A percentile compares a stretch with the other conserved stretches of the same genome.
Conservation (phyloP, 2,113 vertebrate species). For the Sceloporus undulatus region DNA sequence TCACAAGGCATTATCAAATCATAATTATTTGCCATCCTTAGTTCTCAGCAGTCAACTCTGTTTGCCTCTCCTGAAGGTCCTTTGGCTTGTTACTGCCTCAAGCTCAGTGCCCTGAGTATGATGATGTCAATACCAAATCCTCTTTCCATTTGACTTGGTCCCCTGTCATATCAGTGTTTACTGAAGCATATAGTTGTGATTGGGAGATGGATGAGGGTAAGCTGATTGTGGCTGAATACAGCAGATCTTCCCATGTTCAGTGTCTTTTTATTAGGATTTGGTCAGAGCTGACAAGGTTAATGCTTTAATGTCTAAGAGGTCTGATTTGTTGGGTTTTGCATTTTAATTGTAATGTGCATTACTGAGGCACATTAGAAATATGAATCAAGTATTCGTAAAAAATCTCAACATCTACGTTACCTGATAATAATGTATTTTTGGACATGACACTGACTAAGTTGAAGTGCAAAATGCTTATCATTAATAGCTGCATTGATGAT, state of each 20-base stretch:
- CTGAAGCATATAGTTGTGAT: background rate
- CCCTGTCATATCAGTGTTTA: background rate
- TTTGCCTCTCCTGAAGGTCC: background rate
- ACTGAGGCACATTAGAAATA: background rate
- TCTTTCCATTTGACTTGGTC: background rate
- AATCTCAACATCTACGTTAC: background rate
- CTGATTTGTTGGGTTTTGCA: background rate
- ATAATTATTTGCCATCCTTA: background rate
- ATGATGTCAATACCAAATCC: background rate
- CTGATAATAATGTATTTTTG: background rate
- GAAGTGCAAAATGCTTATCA: slow-evolving; percentile 39
- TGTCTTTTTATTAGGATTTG: background rate
- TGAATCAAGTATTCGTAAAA: rapidly evolving
- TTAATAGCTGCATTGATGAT: slow-evolving; percentile 28
- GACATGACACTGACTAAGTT: background rate
- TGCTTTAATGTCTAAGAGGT: background rate
- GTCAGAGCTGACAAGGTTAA: background rate
- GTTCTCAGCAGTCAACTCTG: background rate
- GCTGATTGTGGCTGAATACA: background rate
- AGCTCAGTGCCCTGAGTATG: background rate
- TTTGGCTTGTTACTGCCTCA: background rate
- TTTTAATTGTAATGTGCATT: background rate
- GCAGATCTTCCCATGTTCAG: background rate
- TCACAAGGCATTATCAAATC: background rate
- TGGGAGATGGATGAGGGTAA: background rate